Evolutionary conservation across 2,113 vertebrate species (phyloP), one percentile per base, ranked within the genome.

Genomic region (Labrus mixtus): DNA sequence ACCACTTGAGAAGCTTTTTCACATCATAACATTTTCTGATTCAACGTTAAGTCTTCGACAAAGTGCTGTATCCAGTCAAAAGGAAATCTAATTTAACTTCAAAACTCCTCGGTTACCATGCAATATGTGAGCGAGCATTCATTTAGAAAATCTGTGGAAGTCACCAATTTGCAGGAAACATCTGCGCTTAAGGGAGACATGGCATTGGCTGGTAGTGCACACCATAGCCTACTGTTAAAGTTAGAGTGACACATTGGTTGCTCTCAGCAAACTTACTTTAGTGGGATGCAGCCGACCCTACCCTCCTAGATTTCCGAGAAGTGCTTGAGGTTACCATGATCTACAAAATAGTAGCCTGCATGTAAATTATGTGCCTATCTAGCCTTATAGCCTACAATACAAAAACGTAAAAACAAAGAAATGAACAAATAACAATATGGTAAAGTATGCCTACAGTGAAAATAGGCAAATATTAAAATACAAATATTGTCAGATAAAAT

Each of bases 81-180:
- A 67, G 36, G 23, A 29, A 60, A 45, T 60, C 15, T 46, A 53
- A 67, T 45, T 43, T 16, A 11, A 33, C 41, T 15, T 33, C 7
- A 51, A 29, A 58, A 51, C 36, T 23, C 33, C 20, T 53, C 37
- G 19, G 23, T 37, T 62, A 37, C 46, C 62, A 55, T 55, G 56
- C 19, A 62, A 55, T 62, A 25, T 55, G 39, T 48, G 15, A 37
- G 23, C 62, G 51, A 46, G 12, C 15, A 61, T 41, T 66, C 16
- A 29, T 17, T 11, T 13, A 41, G 19, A 43, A 54, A 67, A 76
- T 53, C 9, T 51, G 33, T 33, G 23, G 13, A n/a, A 20, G 48
- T 51, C 22, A 46, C 57, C 55, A 68, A 76, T 68, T 76, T 61
- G 48, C 73, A 76, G 48, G 23, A 19, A 37, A 23, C 65, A 76